These are phyloP conservation scores for Heterohyrax brucei DNA, from an alignment of 2,797 vertebrate genomes.

Conservation along the genomic window DNA sequence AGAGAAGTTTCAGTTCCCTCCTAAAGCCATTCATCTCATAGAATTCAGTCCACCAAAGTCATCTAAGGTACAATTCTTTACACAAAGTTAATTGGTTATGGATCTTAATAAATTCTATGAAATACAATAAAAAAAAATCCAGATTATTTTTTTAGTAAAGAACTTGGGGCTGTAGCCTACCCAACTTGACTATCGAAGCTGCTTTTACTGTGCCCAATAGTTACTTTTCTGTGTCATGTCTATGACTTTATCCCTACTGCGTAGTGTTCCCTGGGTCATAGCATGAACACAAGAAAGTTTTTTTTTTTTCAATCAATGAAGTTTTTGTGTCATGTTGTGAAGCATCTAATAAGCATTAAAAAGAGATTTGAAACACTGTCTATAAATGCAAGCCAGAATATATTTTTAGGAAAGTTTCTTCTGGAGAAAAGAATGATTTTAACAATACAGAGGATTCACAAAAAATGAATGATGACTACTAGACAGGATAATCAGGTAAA, in stretches of 20 bases:
- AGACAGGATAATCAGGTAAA: background rate
- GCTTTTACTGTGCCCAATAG: background rate
- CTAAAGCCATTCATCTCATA: background rate
- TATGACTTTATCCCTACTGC: background rate
- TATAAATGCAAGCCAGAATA: slow-evolving; percentile 18
- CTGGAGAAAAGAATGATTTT: background rate
- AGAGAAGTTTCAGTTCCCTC: background rate
- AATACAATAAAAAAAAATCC: background rate
- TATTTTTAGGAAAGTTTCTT: background rate
- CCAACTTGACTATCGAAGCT: background rate
- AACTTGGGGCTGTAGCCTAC: background rate
- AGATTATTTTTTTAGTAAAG: background rate
- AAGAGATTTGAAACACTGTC: background rate
- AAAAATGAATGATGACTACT: background rate
- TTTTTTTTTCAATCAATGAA: no score
- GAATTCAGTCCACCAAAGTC: background rate
- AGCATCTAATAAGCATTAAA: background rate
- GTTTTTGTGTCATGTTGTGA: background rate
- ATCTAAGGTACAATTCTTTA: background rate
- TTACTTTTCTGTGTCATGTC: background rate
- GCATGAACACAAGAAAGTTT: background rate
- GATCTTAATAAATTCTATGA: background rate
- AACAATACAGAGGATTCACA: background rate
- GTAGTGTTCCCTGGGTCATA: background rate
- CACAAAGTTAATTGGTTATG: background rate